These are phyloP conservation scores for Anthonomus grandis DNA, from an alignment of 1,140 invertebrate genomes.

Conservation along the genomic window DNA sequence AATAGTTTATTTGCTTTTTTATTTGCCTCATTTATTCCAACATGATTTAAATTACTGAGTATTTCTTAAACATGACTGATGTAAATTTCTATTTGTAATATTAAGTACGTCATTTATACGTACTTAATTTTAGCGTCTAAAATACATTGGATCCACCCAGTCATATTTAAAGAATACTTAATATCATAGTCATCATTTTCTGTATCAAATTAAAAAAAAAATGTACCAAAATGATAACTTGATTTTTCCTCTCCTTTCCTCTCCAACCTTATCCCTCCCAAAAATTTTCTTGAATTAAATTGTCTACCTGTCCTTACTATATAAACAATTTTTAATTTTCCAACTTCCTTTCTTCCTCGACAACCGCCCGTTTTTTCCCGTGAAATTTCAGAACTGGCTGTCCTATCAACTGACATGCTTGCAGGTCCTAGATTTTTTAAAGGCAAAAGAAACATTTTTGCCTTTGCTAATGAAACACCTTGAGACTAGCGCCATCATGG, in stretches of 20 bases:
- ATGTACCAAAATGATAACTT: constrained; percentile 20
- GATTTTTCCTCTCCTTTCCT: constrained; percentile 16
- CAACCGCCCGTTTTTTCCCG: background rate
- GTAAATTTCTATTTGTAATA: no score
- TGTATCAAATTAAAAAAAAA: no score
- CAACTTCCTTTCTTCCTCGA: background rate
- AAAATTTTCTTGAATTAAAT: background rate
- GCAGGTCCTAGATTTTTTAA: constrained; percentile 88
- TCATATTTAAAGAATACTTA: background rate
- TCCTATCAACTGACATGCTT: constrained; percentile 86
- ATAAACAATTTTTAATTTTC: background rate
- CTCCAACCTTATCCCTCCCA: background rate
- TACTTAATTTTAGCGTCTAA: no score
- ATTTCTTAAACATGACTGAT: no score
- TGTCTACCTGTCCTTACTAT: constrained; percentile 3
- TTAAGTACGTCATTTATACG: no score
- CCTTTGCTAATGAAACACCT: constrained; percentile 82
- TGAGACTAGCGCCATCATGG: constrained; percentile 92
- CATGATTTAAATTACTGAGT: no score
- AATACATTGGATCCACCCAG: background rate
- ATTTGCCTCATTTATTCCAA: no score
- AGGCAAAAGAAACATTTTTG: constrained; percentile 81
- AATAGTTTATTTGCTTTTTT: no score
- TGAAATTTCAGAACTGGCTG: constrained; percentile 73
- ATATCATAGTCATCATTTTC: no score